phyloP scores from a whole-genome alignment of 2,888 invertebrate genomes.

The Calliphora vomitoria region DNA sequence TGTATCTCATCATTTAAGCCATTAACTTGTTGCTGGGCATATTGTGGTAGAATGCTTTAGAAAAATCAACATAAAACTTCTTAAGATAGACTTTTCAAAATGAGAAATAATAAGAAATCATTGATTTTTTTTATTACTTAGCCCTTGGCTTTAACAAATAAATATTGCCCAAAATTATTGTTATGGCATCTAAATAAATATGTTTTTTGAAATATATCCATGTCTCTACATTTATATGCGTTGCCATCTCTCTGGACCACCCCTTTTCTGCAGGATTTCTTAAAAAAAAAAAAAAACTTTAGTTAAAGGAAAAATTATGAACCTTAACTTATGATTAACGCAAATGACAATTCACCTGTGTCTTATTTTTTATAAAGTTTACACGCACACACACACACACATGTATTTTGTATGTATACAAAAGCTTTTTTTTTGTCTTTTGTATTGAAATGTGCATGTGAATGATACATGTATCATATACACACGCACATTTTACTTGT shows the following conservation, averaged over 20 bases:
- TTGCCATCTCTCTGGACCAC: not conserved
- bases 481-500: not conserved
- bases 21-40: conserved; percentile 20
- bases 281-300: conserved; percentile 18
- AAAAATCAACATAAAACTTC: not conserved
- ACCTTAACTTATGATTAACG: conserved; percentile 62
- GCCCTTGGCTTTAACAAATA: conserved; percentile 60
- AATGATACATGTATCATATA: not conserved
- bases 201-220: not conserved
- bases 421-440: conserved; percentile 27
- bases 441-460: conserved; percentile 42
- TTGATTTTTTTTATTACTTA: conserved; percentile 9
- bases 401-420: not conserved
- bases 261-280: not conserved
- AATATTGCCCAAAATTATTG: conserved; percentile 10
- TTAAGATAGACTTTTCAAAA: not conserved
- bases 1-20: not conserved
- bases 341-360: conserved; percentile 67
- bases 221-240: not conserved
- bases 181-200: conserved; percentile 42
- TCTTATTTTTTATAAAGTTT: conserved; percentile 33
- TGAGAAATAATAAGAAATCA: not conserved
- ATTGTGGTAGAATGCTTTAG: not conserved
- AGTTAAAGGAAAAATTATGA: conserved; percentile 31
- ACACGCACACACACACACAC: not conserved